A percentile compares a stretch with the other conserved stretches of the same genome.
phyloP scores from a whole-genome alignment of 2,113 vertebrate genomes.

The Cyanoderma ruficeps region DNA sequence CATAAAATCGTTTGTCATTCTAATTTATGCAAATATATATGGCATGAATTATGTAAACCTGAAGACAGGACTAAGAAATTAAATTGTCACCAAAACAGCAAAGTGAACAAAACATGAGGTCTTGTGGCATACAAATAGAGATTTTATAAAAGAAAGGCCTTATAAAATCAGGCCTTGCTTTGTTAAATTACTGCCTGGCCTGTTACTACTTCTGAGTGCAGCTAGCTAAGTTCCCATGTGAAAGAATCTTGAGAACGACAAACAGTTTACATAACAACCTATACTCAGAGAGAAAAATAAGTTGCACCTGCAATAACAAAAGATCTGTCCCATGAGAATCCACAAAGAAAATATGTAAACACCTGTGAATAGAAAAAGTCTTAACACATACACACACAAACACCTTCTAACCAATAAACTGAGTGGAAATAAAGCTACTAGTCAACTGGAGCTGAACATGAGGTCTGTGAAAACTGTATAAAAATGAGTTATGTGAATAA shows the following conservation, averaged over 20 bases:
- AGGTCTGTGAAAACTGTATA: not conserved
- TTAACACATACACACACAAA: fast-evolving
- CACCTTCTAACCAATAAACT: not conserved
- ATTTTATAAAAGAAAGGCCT: not conserved
- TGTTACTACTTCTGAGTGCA: not conserved
- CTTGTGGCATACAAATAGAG: not conserved
- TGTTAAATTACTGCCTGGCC: not conserved
- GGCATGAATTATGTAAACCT: not conserved
- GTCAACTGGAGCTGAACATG: not conserved
- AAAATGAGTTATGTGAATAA: not conserved
- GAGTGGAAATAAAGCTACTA: not conserved
- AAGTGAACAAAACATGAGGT: not conserved
- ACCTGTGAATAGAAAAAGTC: not conserved
- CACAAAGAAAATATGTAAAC: not conserved
- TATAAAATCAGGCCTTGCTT: not conserved
- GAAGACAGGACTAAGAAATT: not conserved
- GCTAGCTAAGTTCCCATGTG: not conserved
- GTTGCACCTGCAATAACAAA: not conserved
- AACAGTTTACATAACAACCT: not conserved
- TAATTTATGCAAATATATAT: not conserved
- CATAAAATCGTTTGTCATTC: not conserved
- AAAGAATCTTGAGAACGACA: not conserved
- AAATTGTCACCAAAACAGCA: not conserved
- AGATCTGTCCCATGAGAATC: not conserved
- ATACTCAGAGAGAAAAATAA: not conserved